phyloP scores from a whole-genome alignment of 2,797 vertebrate species.

The Schizothorax lantsangensis region DNA sequence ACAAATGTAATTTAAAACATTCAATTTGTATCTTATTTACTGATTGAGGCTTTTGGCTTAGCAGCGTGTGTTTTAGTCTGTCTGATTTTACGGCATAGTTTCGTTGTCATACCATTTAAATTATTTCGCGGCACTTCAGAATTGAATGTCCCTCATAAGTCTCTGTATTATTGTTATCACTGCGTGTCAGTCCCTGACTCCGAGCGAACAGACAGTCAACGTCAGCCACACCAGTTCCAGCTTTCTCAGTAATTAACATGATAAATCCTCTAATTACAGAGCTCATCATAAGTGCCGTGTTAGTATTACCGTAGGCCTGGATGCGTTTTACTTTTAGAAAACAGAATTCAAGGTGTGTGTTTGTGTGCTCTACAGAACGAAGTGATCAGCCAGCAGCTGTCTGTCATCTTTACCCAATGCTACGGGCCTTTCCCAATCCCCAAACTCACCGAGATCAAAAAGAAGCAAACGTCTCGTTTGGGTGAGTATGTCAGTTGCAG shows the following conservation, averaged over 20 bases:
- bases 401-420: constrained; percentile 84
- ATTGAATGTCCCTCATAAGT: constrained; percentile 11
- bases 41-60: background rate
- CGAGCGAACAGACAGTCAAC: constrained; percentile 36
- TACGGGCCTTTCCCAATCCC: constrained; percentile 86
- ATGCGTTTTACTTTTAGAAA: constrained; percentile 19
- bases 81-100: background rate
- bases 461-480: constrained; percentile 78
- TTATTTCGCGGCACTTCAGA: constrained; percentile 17
- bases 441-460: constrained; percentile 83
- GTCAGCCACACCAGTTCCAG: constrained; percentile 34
- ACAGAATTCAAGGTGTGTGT: constrained; percentile 25
- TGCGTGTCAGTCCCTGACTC: constrained; percentile 20
- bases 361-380: constrained; percentile 77
- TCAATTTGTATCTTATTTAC: background rate
- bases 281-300: constrained; percentile 3
- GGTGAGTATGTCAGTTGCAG: constrained; percentile 68
- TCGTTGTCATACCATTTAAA: background rate
- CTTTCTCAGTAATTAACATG: constrained; percentile 33
- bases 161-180: constrained; percentile 32
- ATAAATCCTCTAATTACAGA: constrained; percentile 47
- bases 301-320: constrained; percentile 18
- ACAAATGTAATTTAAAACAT: background rate
- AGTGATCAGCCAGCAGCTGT: constrained; percentile 83
- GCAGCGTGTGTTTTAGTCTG: background rate